Percentiles rank a stretch among this genome's conserved stretches.
These are phyloP conservation scores for Drosophila melanosoma DNA, from an alignment of 2,888 invertebrate genomes.

Conservation along the genomic window DNA sequence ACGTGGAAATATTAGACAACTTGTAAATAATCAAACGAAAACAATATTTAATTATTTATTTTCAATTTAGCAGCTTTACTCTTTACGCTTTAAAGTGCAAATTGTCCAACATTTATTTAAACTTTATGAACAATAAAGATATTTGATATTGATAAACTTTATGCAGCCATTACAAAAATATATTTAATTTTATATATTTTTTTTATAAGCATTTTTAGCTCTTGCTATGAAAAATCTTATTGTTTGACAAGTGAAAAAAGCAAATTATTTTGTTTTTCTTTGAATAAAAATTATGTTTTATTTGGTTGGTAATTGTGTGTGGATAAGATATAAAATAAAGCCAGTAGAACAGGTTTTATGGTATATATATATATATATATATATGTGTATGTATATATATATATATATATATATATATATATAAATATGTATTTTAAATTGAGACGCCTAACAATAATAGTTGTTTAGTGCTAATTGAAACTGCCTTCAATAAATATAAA, in stretches of 20 bases:
- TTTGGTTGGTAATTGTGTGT: not conserved
- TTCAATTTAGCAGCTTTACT: not conserved
- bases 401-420: not conserved
- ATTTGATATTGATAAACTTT: not conserved
- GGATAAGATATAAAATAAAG: too few relatives aligned
- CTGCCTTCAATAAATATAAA: too few relatives aligned
- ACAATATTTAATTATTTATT: not conserved
- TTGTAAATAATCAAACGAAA: not conserved
- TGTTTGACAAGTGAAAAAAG: not conserved
- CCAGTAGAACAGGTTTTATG: too few relatives aligned
- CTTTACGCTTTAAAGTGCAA: not conserved
- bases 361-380: not conserved
- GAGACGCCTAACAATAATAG: too few relatives aligned
- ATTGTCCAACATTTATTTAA: not conserved
- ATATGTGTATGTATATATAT: not conserved
- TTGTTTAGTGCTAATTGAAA: too few relatives aligned
- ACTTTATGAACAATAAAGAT: too few relatives aligned
- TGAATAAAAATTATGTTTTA: not conserved
- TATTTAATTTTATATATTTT: not conserved
- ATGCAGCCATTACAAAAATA: not conserved
- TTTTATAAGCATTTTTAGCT: not conserved
- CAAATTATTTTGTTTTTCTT: not conserved
- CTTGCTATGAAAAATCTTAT: not conserved
- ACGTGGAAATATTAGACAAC: not conserved
- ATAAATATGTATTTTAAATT: too few relatives aligned